Percentiles rank a stretch among this genome's conserved stretches.
These are phyloP conservation scores for Ficedula albicollis DNA, from an alignment of 2,797 vertebrate genomes.

Conservation along the genomic window DNA sequence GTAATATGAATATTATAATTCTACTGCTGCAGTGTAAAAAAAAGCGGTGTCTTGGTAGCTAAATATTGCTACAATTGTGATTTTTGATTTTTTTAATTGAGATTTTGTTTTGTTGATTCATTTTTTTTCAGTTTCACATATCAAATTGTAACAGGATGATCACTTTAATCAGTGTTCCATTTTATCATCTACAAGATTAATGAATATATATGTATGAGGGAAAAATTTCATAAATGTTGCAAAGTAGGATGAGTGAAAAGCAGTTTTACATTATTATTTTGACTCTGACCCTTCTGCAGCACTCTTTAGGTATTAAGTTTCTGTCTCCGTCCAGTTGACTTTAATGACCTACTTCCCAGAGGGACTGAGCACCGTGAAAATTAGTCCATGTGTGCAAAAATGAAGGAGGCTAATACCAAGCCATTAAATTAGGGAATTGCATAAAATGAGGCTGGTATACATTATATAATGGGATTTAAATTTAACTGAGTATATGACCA, in stretches of 20 bases:
- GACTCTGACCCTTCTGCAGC: constrained; percentile 10
- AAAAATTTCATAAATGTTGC: background rate
- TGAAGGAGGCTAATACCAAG: constrained; percentile 54
- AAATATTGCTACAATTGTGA: background rate
- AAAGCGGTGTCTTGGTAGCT: background rate
- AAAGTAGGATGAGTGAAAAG: background rate
- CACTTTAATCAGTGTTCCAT: background rate
- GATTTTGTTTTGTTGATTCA: background rate
- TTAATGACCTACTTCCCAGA: constrained; percentile 63
- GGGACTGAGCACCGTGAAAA: constrained; percentile 47
- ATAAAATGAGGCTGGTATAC: constrained; percentile 66
- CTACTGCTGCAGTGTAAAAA: background rate
- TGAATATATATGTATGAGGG: background rate
- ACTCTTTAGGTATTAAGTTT: constrained; percentile 52
- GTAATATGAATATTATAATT: constrained; percentile 70
- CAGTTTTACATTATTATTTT: constrained; percentile 4
- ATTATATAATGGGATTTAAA: constrained; percentile 72
- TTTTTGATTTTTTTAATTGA: background rate
- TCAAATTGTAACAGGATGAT: background rate
- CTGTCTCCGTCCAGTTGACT: constrained; percentile 56
- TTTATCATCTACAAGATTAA: background rate
- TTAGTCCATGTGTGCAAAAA: constrained; percentile 59
- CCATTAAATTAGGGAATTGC: constrained; percentile 64
- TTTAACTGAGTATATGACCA: constrained; percentile 67
- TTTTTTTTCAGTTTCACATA: background rate